Conservation (phyloP, 2,888 invertebrate genomes). For the Tryphoninae sp. region DNA sequence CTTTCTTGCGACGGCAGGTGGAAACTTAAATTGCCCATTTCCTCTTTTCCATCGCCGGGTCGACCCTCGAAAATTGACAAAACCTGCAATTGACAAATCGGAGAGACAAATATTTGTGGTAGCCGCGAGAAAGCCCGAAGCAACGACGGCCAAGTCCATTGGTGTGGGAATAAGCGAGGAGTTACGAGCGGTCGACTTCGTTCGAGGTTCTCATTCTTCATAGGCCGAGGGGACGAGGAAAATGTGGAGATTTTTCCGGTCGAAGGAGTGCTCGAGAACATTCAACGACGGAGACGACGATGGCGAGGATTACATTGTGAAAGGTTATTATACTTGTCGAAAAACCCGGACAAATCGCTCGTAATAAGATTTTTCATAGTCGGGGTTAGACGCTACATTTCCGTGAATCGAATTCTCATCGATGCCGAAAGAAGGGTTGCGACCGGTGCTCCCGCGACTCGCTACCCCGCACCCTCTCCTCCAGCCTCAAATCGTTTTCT, state of each 20-base stretch:
- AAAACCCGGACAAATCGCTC: conserved; percentile 67
- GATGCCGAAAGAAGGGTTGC: conserved; percentile 60
- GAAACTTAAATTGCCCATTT: conserved; percentile 17
- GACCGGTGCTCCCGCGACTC: conserved; percentile 17
- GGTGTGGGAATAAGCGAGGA: conserved; percentile 57
- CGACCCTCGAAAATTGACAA: conserved; percentile 29
- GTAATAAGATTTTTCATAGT: conserved; percentile 71
- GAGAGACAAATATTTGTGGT: conserved; percentile 59
- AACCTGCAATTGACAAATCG: conserved; percentile 26
- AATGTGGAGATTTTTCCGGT: background rate
- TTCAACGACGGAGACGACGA: background rate
- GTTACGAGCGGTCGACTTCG: conserved; percentile 20
- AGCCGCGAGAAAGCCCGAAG: conserved; percentile 20
- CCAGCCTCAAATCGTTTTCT: too few species aligned
- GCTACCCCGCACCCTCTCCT: background rate
- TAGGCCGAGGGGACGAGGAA: background rate
- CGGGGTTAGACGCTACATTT: conserved; percentile 45
- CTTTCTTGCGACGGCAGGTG: conserved; percentile 44
- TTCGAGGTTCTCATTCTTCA: conserved; percentile 54
- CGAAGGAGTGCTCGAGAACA: conserved; percentile 34
- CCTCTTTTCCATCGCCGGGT: conserved; percentile 12
- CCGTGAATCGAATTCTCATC: conserved; percentile 58
- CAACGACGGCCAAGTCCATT: conserved; percentile 62
- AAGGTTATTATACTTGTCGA: conserved; percentile 61
- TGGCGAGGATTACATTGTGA: conserved; percentile 63